Conservation (phyloP, 2,888 invertebrate genomes). For the Apeira syringaria region DNA sequence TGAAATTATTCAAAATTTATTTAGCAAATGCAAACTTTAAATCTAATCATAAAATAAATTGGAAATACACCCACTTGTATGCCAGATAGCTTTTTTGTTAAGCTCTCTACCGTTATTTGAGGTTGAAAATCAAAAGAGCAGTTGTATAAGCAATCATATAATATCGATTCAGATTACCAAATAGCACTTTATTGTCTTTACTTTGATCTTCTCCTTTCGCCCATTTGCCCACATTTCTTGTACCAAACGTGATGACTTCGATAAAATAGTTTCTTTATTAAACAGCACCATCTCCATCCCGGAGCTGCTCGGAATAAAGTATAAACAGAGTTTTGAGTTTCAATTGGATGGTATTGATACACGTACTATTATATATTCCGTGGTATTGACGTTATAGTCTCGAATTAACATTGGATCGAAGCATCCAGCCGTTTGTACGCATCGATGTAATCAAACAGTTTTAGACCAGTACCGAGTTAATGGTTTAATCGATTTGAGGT, state of each 20-base stretch:
- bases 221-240: constrained; percentile 15
- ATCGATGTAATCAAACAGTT: constrained; percentile 1
- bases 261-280: constrained; percentile 11
- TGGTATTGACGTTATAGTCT: neutral
- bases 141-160: constrained; percentile 5
- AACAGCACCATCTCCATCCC: constrained; percentile 1
- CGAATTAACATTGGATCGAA: neutral
- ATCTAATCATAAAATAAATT: no score
- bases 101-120: no score
- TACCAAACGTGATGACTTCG: constrained; percentile 9
- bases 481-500: constrained; percentile 3
- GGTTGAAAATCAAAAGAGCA: constrained; percentile 3
- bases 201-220: constrained; percentile 16
- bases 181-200: constrained; percentile 13
- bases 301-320: neutral
- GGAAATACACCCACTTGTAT: no score
- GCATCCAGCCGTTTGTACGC: neutral
- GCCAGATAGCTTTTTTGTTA: no score
- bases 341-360: constrained; percentile 6
- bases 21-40: no score
- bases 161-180: constrained; percentile 2
- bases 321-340: constrained; percentile 1
- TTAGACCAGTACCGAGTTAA: constrained; percentile 3
- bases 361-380: no score
- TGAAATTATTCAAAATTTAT: no score